Conservation (phyloP, 2,797 vertebrate species). For the Podarcis lilfordi region DNA sequence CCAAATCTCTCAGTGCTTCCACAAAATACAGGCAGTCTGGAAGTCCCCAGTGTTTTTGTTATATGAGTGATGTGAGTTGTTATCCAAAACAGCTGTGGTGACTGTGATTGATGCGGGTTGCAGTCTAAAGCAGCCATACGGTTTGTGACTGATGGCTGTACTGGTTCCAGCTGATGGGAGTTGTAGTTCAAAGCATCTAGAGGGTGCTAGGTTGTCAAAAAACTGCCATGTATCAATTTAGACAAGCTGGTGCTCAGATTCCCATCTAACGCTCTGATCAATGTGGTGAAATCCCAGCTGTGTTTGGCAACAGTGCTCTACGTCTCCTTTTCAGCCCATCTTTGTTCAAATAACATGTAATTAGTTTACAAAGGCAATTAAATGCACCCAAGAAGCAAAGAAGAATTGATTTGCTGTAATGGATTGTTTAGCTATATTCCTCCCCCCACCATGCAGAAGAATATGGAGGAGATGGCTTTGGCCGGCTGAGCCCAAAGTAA, state of each 20-base stretch:
- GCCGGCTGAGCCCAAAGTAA: background rate
- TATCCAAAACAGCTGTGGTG: no score
- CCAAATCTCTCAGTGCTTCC: no score
- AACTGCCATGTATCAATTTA: no score
- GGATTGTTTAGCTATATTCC: background rate
- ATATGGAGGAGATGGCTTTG: background rate
- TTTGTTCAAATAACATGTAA: conserved; percentile 29
- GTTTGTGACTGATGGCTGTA: no score
- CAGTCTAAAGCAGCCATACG: no score
- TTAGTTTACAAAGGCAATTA: conserved; percentile 41
- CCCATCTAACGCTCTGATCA: background rate
- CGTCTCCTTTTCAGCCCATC: background rate
- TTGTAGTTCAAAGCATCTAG: no score
- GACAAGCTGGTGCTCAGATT: background rate
- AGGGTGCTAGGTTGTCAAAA: no score
- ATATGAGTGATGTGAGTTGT: background rate
- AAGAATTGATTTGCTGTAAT: conserved; percentile 18
- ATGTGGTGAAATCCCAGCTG: conserved; percentile 34
- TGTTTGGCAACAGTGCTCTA: conserved; percentile 4
- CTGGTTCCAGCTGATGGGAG: no score
- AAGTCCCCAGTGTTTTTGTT: background rate
- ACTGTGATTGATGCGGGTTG: no score
- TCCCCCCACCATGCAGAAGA: background rate
- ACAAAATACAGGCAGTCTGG: no score
- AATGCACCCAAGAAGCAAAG: conserved; percentile 16